phyloP scores from a whole-genome alignment of 2,797 vertebrate species.

The Loris lydekkerianus region DNA sequence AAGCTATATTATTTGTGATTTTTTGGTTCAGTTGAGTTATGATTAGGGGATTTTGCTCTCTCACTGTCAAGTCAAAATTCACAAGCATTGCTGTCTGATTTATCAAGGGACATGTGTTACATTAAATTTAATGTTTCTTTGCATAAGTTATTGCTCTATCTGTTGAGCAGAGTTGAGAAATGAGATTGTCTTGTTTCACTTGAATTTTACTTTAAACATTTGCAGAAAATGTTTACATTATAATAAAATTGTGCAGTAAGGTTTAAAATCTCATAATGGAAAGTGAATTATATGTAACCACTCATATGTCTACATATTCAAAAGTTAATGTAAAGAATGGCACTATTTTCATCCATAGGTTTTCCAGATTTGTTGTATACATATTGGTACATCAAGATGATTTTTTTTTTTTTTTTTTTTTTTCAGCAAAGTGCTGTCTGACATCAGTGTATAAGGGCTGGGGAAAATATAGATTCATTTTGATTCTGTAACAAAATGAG shows the following conservation, averaged over 20 bases:
- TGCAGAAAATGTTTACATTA: conserved; percentile 3
- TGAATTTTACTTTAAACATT: conserved; percentile 18
- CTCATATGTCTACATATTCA: background rate
- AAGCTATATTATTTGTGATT: conserved; percentile 36
- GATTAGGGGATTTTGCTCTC: conserved; percentile 31
- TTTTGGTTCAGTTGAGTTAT: conserved; percentile 43
- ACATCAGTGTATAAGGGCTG: background rate
- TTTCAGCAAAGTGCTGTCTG: background rate
- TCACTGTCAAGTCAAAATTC: conserved; percentile 54
- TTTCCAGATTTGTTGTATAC: background rate
- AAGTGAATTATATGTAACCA: background rate
- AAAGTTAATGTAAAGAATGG: background rate
- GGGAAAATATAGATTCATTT: no score
- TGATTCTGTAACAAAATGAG: no score
- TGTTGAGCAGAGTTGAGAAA: background rate
- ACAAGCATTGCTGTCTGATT: conserved; percentile 24
- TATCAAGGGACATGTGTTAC: background rate
- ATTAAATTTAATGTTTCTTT: conserved; percentile 70
- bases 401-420: background rate
- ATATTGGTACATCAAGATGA: background rate
- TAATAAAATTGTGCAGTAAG: background rate
- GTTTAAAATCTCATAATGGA: background rate
- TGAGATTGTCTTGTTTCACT: background rate
- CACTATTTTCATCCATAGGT: background rate
- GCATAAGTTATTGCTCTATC: background rate